phyloP scores from a whole-genome alignment of 1,140 invertebrate species.

The Dryas iulia region DNA sequence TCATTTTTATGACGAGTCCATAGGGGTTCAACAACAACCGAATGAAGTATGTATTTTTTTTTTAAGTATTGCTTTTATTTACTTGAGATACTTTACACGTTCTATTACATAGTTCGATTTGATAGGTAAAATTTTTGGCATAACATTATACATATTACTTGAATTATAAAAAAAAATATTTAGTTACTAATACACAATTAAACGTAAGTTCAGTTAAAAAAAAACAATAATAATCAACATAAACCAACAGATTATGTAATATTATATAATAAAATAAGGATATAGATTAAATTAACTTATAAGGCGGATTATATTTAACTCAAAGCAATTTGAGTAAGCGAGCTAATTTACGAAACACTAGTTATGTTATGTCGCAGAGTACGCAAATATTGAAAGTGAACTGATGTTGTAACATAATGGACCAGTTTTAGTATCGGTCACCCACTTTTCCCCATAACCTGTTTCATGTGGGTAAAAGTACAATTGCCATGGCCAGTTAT shows the following conservation, averaged over 20 bases:
- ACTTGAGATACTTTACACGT: too few species aligned
- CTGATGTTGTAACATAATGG: slow-evolving; percentile 50
- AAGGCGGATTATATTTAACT: slow-evolving; percentile 6
- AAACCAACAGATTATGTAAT: not conserved
- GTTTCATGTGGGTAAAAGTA: slow-evolving; percentile 42
- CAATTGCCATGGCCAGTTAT: slow-evolving; percentile 15
- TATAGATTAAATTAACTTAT: slow-evolving; percentile 6
- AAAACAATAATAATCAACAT: too few species aligned
- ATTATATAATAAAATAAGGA: not conserved
- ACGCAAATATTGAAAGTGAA: slow-evolving; percentile 63
- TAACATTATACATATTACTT: too few species aligned
- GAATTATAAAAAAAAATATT: too few species aligned
- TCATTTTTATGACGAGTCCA: slow-evolving; percentile 31
- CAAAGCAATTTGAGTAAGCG: slow-evolving; percentile 19
- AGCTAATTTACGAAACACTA: slow-evolving; percentile 29
- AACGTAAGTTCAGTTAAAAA: too few species aligned
- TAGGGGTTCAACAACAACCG: slow-evolving; percentile 28
- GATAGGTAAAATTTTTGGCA: too few species aligned
- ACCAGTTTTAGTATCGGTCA: slow-evolving; percentile 53
- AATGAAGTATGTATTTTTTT: slow-evolving; percentile 33
- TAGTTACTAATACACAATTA: too few species aligned
- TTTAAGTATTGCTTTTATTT: too few species aligned
- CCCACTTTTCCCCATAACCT: slow-evolving; percentile 61
- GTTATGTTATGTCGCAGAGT: slow-evolving; percentile 38
- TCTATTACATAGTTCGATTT: too few species aligned